These are phyloP conservation scores for Chitala chitala DNA, from an alignment of 2,113 vertebrate genomes.

Conservation along the genomic window DNA sequence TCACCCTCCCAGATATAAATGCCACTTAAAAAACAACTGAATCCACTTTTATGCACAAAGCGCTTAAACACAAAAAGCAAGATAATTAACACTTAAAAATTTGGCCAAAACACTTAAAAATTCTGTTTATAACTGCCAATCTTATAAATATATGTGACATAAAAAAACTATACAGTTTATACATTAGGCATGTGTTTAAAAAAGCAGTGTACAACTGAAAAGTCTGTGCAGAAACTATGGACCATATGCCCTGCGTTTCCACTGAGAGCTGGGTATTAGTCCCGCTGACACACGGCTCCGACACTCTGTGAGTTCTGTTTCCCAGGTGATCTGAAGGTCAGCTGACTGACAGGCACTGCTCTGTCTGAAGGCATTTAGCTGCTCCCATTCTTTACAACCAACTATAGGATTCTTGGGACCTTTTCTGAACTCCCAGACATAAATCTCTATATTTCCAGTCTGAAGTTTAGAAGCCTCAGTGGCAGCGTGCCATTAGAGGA, in stretches of 20 bases:
- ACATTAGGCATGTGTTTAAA: background rate
- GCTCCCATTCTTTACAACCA: background rate
- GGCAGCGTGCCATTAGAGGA: background rate
- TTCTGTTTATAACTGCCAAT: slow-evolving; percentile 10
- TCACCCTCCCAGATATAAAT: background rate
- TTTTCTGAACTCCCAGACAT: background rate
- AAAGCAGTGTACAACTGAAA: slow-evolving; percentile 7
- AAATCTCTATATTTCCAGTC: background rate
- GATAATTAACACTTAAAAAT: slow-evolving; percentile 7
- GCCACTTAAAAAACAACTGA: background rate
- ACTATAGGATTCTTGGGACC: background rate
- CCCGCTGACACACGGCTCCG: background rate
- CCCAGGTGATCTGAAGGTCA: background rate
- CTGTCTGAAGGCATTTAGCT: background rate
- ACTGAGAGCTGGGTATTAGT: background rate
- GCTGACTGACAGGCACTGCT: background rate
- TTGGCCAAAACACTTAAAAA: slow-evolving; percentile 2
- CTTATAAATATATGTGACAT: slow-evolving; percentile 18
- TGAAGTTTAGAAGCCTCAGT: background rate
- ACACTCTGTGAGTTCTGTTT: background rate
- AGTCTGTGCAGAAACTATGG: background rate
- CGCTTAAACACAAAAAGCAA: slow-evolving; percentile 3
- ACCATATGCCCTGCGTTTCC: background rate
- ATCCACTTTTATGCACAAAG: background rate
- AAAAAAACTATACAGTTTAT: slow-evolving; percentile 20